Conservation (phyloP, 92 coral and sea anemone genomes). For the Epizoanthus fatuus region DNA sequence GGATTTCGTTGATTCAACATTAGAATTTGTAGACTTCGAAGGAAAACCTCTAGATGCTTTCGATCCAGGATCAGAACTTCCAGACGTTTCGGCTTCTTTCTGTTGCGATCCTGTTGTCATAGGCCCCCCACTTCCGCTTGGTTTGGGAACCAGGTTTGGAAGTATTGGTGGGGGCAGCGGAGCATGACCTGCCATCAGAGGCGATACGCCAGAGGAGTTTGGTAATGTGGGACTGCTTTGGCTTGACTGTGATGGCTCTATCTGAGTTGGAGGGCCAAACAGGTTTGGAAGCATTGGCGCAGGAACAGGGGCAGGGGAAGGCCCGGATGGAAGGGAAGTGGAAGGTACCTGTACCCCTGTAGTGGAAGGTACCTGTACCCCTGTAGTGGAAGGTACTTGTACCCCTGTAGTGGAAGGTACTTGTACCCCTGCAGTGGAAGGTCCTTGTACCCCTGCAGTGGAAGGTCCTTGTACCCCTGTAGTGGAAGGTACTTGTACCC, state of each 20-base stretch:
- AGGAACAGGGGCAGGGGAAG: background rate
- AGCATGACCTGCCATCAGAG: background rate
- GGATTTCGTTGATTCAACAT: background rate
- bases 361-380: too few relatives aligned
- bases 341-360: too few relatives aligned
- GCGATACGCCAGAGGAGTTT: background rate
- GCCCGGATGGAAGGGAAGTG: background rate
- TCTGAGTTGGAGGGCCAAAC: background rate
- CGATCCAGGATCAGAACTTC: too few relatives aligned
- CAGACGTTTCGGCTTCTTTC: background rate
- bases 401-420: too few relatives aligned
- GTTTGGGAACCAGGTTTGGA: slow-evolving; percentile 20
- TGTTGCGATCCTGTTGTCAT: background rate
- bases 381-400: too few relatives aligned
- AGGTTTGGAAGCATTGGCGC: background rate
- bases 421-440: too few relatives aligned
- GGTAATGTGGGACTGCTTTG: slow-evolving; percentile 11
- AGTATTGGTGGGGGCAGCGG: slow-evolving; percentile 12
- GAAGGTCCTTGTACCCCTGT: too few relatives aligned
- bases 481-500: too few relatives aligned
- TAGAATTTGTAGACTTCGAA: background rate
- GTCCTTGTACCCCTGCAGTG: too few relatives aligned
- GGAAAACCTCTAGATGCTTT: too few relatives aligned
- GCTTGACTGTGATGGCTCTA: background rate
- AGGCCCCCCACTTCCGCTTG: background rate